phyloP scores from a whole-genome alignment of 2,113 vertebrate genomes.

The Toxotes chatareus region DNA sequence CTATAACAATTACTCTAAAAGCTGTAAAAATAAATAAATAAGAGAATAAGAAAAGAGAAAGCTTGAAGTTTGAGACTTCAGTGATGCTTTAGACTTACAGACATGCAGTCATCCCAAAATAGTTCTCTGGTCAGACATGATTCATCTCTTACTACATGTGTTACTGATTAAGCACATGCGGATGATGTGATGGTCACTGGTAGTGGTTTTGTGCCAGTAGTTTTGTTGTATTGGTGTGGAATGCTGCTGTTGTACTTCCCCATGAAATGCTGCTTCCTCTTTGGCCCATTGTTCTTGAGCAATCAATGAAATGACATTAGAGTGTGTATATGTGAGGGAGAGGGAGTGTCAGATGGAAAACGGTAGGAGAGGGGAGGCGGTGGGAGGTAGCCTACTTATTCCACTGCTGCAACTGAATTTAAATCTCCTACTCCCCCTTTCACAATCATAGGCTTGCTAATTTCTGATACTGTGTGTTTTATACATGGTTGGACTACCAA shows the following conservation, averaged over 20 bases:
- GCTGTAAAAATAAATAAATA: neutral
- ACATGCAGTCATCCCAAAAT: neutral
- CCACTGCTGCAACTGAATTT: neutral
- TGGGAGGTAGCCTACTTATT: constrained; percentile 15
- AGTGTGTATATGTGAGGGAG: constrained; percentile 41
- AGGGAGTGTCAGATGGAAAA: constrained; percentile 8
- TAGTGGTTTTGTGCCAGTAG: constrained; percentile 28
- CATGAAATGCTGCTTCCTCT: constrained; percentile 61
- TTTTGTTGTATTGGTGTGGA: constrained; percentile 53
- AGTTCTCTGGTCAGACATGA: constrained; percentile 9
- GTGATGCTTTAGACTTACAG: neutral
- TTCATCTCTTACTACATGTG: neutral
- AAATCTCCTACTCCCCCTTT: constrained; percentile 14
- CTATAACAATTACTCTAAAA: neutral
- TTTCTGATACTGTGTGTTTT: neutral
- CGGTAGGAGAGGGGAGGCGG: constrained; percentile 52
- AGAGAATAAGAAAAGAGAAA: neutral
- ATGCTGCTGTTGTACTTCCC: constrained; percentile 61
- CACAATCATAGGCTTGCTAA: neutral
- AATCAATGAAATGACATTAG: constrained; percentile 75
- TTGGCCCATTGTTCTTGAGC: constrained; percentile 74
- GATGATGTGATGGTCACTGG: constrained; percentile 7
- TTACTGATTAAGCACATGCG: constrained; percentile 16
- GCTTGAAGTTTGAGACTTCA: neutral
- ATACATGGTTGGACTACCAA: neutral